Evolutionary conservation across 2,797 vertebrate genomes (phyloP), one percentile per base, ranked within the genome.

Genomic region (Antennarius maculatus): DNA sequence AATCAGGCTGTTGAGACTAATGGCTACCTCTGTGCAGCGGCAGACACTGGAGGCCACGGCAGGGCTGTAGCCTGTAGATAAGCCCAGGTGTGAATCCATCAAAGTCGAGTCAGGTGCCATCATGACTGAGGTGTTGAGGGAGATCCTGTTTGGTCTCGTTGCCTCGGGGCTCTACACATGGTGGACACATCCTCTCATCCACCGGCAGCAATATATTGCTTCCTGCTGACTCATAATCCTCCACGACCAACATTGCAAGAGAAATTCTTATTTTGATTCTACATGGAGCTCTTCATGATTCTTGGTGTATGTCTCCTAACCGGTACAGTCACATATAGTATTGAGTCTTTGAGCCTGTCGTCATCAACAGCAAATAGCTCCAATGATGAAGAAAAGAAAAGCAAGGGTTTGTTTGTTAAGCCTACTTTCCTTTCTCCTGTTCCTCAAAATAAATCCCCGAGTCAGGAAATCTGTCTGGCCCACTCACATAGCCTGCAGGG

Each of bases 381-480:
- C 56, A 31, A 54, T 68, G 77, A 82, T 56, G 55, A 47, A 55
- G 49, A 66, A 56, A 62, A 78, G 56, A 76, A 69, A 72, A 71
- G 62, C 56, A 54, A 76, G 63, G 49, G 63, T 65, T 78, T 71
- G 77, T 65, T 29, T 42, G 31, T 34, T 23, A 23, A 61, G 66
- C 69, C 51, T 79, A 54, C 5, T 5, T 42, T 49, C 70, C 69
- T 70, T 62, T 78, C 55, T 46, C 68, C 64, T 43, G 41, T 42
- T 71, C 70, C 63, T 71, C 65, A 71, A 85, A 88, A 86, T 69
- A 90, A 92, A 88, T 65, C 83, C 90, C 91, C 91, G 88, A 92
- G 88, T 93, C 92, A 93, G 92, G 88, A 92, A 89, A 88, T 88
- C 88, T 86, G 90, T 82, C 80, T 82, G 83, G 84, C 76, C 75